Conservation (phyloP, 2,113 vertebrate genomes). For the Urocitellus parryii region DNA sequence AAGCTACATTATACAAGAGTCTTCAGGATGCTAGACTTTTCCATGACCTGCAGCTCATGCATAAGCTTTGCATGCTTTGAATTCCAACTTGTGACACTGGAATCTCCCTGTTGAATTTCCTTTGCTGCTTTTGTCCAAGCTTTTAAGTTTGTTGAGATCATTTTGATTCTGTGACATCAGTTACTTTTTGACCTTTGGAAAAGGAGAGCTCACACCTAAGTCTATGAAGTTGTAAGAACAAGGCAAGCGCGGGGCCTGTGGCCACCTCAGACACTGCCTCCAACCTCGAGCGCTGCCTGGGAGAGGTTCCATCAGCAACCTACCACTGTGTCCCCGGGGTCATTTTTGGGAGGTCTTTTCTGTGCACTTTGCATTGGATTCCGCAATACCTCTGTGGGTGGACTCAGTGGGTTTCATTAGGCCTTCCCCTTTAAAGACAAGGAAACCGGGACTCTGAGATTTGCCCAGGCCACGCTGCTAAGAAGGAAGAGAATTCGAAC, state of each 20-base stretch:
- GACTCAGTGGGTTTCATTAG: background rate
- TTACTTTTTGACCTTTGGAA: background rate
- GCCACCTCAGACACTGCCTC: background rate
- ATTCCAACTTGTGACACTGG: rapidly evolving
- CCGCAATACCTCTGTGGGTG: background rate
- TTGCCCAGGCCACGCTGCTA: background rate
- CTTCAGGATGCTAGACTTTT: background rate
- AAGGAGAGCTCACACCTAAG: background rate
- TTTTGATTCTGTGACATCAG: background rate
- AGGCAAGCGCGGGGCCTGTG: background rate
- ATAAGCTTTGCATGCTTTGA: background rate
- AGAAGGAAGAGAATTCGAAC: background rate
- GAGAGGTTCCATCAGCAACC: background rate
- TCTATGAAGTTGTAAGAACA: background rate
- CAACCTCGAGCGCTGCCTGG: rapidly evolving
- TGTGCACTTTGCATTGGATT: background rate
- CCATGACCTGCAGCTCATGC: too few relatives aligned
- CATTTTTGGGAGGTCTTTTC: background rate
- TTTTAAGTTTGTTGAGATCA: background rate
- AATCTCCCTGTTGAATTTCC: background rate
- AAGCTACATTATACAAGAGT: background rate
- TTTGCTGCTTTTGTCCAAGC: background rate
- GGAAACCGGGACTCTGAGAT: background rate
- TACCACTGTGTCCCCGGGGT: background rate
- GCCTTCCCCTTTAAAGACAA: background rate